Conservation (phyloP, 1,140 invertebrate genomes). For the Colletes latitarsis region DNA sequence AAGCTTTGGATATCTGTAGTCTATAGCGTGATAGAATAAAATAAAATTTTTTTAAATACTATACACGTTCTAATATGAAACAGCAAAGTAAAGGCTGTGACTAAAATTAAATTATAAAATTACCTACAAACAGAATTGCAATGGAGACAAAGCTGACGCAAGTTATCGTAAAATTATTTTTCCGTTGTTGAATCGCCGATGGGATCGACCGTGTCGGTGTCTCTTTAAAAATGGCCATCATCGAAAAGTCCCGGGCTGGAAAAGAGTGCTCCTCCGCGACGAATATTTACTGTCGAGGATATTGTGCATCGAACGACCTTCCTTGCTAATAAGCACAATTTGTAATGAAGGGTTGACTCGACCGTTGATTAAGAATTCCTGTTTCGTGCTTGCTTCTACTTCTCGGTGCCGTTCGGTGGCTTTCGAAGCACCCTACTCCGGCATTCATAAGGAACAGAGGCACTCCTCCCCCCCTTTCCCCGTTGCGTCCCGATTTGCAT, state of each 20-base stretch:
- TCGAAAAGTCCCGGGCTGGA: neutral
- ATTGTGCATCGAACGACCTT: slow-evolving; percentile 35
- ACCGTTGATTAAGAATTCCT: slow-evolving; percentile 60
- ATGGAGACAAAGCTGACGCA: no score
- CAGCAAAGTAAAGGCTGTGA: no score
- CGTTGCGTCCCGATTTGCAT: slow-evolving; percentile 50
- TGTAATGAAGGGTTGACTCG: slow-evolving; percentile 58
- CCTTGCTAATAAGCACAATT: slow-evolving; percentile 61
- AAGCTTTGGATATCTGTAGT: no score
- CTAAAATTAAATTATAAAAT: no score
- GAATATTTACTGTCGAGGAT: slow-evolving; percentile 8
- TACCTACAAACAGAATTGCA: no score
- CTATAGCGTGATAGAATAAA: no score
- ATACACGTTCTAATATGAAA: no score
- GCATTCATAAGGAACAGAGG: slow-evolving; percentile 63
- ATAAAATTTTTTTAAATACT: no score
- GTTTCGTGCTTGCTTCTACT: slow-evolving; percentile 53
- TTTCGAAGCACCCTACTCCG: slow-evolving; percentile 55
- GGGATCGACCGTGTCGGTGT: neutral
- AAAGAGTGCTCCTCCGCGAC: slow-evolving; percentile 6
- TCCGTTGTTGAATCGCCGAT: no score
- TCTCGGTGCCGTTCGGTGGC: slow-evolving; percentile 39
- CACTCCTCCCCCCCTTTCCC: neutral
- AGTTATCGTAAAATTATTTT: no score
- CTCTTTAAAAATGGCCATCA: neutral